phyloP scores from a whole-genome alignment of 2,888 invertebrate species.

The Nomada ruficornis region DNA sequence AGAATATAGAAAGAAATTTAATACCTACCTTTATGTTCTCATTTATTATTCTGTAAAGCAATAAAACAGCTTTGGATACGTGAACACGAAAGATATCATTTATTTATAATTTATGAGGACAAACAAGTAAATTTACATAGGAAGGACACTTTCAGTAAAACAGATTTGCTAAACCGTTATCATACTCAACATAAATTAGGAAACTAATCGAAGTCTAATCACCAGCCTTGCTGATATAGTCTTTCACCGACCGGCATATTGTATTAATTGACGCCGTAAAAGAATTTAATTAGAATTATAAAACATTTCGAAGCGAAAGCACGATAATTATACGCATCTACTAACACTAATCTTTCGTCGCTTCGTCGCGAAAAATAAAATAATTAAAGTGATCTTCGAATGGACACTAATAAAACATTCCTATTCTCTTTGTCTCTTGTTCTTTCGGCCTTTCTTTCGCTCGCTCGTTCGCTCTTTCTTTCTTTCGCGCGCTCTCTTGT shows the following conservation, averaged over 20 bases:
- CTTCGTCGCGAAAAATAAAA: constrained; percentile 49
- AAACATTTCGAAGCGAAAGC: constrained; percentile 67
- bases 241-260: constrained; percentile 46
- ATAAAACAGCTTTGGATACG: constrained; percentile 32
- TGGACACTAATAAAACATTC: constrained; percentile 44
- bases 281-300: constrained; percentile 51
- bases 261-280: constrained; percentile 28
- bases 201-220: constrained; percentile 64
- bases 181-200: constrained; percentile 77
- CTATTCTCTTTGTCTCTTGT: constrained; percentile 36
- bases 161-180: constrained; percentile 78
- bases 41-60: not conserved
- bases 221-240: constrained; percentile 54
- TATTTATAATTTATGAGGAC: constrained; percentile 80
- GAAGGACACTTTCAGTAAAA: constrained; percentile 84
- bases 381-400: constrained; percentile 44
- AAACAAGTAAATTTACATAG: constrained; percentile 83
- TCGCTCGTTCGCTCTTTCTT: constrained; percentile 19
- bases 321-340: constrained; percentile 57
- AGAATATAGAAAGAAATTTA: too few species aligned
- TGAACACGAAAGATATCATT: constrained; percentile 82
- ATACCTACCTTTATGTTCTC: constrained; percentile 27
- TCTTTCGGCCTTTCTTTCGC: constrained; percentile 24
- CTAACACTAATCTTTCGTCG: constrained; percentile 52
- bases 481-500: constrained; percentile 27